phyloP scores from a whole-genome alignment of 2,113 vertebrate genomes.

The Tachysurus fulvidraco region DNA sequence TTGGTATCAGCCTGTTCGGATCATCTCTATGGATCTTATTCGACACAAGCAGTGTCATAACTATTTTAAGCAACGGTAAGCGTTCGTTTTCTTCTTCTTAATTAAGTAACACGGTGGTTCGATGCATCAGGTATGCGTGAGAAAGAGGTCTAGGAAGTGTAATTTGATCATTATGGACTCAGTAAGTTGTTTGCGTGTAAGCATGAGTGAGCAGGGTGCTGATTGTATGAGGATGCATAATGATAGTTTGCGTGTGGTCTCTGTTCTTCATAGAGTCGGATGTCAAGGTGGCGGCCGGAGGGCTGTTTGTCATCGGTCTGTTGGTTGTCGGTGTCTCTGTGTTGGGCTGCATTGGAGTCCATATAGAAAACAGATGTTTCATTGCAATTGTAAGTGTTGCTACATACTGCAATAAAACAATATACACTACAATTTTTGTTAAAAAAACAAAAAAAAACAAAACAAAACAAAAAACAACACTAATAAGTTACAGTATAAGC shows the following conservation, averaged over 20 bases:
- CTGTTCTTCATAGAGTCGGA: conserved; percentile 36
- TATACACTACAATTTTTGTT: neutral
- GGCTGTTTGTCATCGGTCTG: conserved; percentile 56
- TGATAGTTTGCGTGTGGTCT: conserved; percentile 13
- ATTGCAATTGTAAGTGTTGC: conserved; percentile 52
- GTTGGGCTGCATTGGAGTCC: conserved; percentile 51
- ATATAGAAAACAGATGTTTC: conserved; percentile 52
- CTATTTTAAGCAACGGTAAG: conserved; percentile 55
- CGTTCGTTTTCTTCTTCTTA: neutral
- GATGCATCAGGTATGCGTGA: neutral
- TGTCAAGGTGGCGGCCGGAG: conserved; percentile 51
- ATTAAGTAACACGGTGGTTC: neutral
- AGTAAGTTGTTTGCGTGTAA: neutral
- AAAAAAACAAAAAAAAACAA: no score
- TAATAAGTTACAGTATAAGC: neutral
- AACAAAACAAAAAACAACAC: neutral
- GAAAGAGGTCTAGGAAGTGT: neutral
- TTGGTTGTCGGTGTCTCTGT: conserved; percentile 49
- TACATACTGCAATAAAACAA: neutral
- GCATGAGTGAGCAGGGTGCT: neutral
- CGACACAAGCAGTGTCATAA: conserved; percentile 55
- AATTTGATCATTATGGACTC: conserved; percentile 2
- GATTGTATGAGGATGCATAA: neutral
- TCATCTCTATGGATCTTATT: conserved; percentile 70
- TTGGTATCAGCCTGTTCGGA: conserved; percentile 62